These are phyloP conservation scores for Phaethon lepturus DNA, from an alignment of 2,113 vertebrate genomes.

Conservation along the genomic window DNA sequence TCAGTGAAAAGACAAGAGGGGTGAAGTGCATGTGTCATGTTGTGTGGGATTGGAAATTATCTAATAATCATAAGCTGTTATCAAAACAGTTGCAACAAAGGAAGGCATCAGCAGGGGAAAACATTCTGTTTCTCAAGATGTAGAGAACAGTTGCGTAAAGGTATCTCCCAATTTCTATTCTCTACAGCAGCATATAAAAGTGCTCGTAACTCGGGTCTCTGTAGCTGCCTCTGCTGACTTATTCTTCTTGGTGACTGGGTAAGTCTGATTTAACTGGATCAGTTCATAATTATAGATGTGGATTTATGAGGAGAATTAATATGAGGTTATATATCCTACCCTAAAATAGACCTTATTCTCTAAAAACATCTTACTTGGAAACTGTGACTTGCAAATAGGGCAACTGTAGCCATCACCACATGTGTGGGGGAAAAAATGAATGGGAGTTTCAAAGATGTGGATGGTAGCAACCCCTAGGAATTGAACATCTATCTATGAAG, in stretches of 20 bases:
- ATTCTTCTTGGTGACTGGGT: constrained; percentile 18
- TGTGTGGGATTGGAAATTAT: constrained; percentile 23
- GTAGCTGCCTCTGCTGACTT: constrained; percentile 43
- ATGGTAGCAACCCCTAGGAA: neutral
- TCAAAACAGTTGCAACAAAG: constrained; percentile 44
- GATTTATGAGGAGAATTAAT: neutral
- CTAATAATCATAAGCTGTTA: neutral
- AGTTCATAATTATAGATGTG: neutral
- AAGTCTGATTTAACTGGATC: constrained; percentile 13
- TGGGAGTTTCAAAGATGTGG: neutral
- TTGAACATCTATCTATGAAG: fast-evolving
- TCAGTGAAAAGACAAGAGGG: neutral
- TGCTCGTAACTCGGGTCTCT: neutral
- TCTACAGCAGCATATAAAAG: constrained; percentile 50
- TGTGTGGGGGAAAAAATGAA: fast-evolving
- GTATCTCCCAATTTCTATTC: neutral
- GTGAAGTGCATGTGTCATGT: fast-evolving
- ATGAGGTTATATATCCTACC: neutral
- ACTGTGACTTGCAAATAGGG: no score
- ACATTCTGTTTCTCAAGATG: constrained; percentile 48
- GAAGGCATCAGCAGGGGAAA: neutral
- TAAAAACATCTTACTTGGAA: neutral
- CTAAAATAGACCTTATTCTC: neutral
- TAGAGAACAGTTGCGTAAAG: neutral
- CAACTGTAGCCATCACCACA: fast-evolving